Conservation (phyloP, 2,888 invertebrate species). For the Pelosia muscerda region DNA sequence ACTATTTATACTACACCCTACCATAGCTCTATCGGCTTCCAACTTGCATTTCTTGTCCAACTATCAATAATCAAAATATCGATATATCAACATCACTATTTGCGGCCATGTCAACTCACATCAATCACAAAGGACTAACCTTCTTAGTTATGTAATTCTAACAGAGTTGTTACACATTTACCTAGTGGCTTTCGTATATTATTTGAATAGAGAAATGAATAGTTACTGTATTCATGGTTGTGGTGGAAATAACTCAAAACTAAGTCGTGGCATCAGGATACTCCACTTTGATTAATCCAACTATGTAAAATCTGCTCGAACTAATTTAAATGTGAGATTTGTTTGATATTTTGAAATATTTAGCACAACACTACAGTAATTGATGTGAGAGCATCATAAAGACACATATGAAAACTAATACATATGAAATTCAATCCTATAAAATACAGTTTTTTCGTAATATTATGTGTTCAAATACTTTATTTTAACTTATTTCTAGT, state of each 20-base stretch:
- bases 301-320: not conserved
- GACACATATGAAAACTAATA: too few relatives aligned
- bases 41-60: not conserved
- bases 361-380: too few relatives aligned
- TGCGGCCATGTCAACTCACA: not conserved
- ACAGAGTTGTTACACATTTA: not conserved
- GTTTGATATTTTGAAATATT: too few relatives aligned
- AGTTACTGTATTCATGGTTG: too few relatives aligned
- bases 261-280: not conserved
- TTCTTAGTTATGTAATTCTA: not conserved
- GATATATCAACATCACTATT: not conserved
- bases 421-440: too few relatives aligned
- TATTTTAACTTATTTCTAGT: too few relatives aligned
- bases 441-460: too few relatives aligned
- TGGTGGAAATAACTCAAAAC: not conserved
- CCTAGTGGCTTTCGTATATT: not conserved
- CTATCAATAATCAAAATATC: not conserved
- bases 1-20: not conserved
- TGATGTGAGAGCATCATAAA: too few relatives aligned
- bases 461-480: too few relatives aligned
- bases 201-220: not conserved
- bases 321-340: too few relatives aligned
- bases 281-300: not conserved
- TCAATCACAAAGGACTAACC: not conserved
- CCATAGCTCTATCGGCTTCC: not conserved